Evolutionary conservation across 1,140 invertebrate species (phyloP).

Genomic region (Cotesia chilonis): DNA sequence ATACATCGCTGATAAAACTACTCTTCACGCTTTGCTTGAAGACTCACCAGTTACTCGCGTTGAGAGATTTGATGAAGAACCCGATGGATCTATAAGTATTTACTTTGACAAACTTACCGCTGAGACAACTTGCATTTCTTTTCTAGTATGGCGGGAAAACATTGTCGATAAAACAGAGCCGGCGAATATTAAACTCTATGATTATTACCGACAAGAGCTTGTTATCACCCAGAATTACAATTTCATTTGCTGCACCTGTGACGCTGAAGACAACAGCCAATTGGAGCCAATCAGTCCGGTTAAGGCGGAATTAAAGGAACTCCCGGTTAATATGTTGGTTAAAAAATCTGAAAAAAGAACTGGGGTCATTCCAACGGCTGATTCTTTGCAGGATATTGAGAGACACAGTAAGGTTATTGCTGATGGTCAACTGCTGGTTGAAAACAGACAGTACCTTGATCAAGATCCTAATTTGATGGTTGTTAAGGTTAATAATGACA

Average conservation of each 20-base stretch:
- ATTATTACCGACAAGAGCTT: slow-evolving; percentile 75
- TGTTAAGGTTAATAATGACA: too few relatives aligned
- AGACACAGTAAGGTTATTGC: slow-evolving; percentile 12
- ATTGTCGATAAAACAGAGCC: slow-evolving; percentile 67
- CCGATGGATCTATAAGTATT: slow-evolving; percentile 57
- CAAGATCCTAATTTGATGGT: too few relatives aligned
- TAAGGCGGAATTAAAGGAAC: slow-evolving; percentile 4
- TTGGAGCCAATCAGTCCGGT: slow-evolving; percentile 39
- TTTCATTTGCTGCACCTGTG: slow-evolving; percentile 45
- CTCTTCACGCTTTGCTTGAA: slow-evolving; percentile 63
- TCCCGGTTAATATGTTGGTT: neutral
- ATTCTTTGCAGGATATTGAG: neutral
- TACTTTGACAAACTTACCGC: slow-evolving; percentile 65
- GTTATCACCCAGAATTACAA: slow-evolving; percentile 46
- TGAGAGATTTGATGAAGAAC: slow-evolving; percentile 67
- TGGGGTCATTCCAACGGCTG: too few relatives aligned
- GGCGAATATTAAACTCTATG: slow-evolving; percentile 72
- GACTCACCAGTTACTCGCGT: slow-evolving; percentile 58
- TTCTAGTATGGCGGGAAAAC: slow-evolving; percentile 61
- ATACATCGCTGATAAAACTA: slow-evolving; percentile 68
- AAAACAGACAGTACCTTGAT: neutral
- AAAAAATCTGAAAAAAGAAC: neutral
- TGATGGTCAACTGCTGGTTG: neutral
- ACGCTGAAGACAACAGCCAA: slow-evolving; percentile 46
- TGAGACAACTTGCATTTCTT: slow-evolving; percentile 64